phyloP scores from a whole-genome alignment of 2,797 vertebrate genomes.

The Betta splendens region DNA sequence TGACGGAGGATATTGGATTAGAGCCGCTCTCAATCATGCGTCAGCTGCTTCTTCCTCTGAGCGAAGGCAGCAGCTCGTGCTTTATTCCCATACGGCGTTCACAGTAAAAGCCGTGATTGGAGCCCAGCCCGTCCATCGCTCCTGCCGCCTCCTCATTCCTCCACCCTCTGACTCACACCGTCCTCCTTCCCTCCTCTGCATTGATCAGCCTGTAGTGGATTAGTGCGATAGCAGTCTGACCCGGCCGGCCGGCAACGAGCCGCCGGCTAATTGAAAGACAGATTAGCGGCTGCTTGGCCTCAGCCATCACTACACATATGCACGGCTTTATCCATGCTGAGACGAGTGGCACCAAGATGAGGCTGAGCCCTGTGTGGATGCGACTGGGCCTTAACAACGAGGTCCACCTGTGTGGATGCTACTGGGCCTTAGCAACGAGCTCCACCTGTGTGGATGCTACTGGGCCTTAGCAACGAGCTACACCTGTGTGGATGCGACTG shows the following conservation, averaged over 20 bases:
- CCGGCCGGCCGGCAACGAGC: constrained; percentile 43
- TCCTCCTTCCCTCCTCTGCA: constrained; percentile 8
- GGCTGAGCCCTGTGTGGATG: too few species aligned
- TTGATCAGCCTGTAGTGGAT: constrained; percentile 65
- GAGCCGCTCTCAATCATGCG: not conserved
- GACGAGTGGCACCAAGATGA: too few species aligned
- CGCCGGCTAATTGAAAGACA: constrained; percentile 68
- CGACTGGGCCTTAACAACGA: too few species aligned
- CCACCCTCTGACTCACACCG: not conserved
- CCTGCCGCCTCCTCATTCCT: constrained; percentile 2
- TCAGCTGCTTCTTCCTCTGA: not conserved
- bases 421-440: too few species aligned
- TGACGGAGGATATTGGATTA: not conserved
- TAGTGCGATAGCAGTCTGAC: constrained; percentile 62
- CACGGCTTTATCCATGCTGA: constrained; percentile 32
- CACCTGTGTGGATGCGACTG: too few species aligned
- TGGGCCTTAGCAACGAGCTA: too few species aligned
- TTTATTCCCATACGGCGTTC: too few species aligned
- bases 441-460: too few species aligned
- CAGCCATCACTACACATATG: constrained; percentile 23
- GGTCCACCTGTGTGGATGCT: too few species aligned
- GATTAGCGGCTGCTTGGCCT: constrained; percentile 39
- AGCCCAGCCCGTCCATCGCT: not conserved
- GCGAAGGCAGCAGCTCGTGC: not conserved
- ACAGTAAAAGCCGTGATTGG: too few species aligned